phyloP scores from a whole-genome alignment of 2,797 vertebrate species.

The Diglossa cyanea region DNA sequence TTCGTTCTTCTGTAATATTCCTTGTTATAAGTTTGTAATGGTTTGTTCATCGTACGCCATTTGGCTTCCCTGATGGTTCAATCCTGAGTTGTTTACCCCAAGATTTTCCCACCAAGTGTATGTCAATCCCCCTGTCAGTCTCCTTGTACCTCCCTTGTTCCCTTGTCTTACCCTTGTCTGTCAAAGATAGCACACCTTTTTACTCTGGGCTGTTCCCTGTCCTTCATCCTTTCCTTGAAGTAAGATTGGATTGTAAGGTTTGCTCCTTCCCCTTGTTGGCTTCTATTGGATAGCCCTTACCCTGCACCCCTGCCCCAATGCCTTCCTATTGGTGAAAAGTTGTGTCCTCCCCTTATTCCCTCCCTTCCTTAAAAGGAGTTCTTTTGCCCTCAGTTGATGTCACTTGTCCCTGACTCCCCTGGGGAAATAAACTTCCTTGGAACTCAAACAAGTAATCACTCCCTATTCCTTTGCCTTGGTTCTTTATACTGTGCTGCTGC shows the following conservation, averaged over 20 bases:
- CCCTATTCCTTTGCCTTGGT: background rate
- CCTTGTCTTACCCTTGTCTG: background rate
- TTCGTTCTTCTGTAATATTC: background rate
- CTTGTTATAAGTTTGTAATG: background rate
- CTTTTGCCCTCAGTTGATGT: background rate
- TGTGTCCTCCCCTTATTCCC: too few species aligned
- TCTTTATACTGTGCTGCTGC: background rate
- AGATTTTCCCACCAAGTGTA: background rate
- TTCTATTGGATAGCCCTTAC: background rate
- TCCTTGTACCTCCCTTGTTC: background rate
- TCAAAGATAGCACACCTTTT: background rate
- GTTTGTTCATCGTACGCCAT: background rate
- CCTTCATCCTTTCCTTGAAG: background rate
- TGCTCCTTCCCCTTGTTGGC: background rate
- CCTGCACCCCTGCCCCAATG: too few species aligned
- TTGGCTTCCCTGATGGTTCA: background rate
- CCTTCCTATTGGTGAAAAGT: too few species aligned
- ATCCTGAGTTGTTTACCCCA: background rate
- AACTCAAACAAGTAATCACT: background rate
- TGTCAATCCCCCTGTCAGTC: background rate
- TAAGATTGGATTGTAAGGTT: background rate
- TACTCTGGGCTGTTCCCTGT: background rate
- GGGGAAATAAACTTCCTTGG: background rate
- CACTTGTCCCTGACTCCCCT: background rate
- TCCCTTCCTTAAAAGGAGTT: background rate